Base-by-base conservation (phyloP, 2,888 invertebrate species). In the Metopia argyrocephala region DNA sequence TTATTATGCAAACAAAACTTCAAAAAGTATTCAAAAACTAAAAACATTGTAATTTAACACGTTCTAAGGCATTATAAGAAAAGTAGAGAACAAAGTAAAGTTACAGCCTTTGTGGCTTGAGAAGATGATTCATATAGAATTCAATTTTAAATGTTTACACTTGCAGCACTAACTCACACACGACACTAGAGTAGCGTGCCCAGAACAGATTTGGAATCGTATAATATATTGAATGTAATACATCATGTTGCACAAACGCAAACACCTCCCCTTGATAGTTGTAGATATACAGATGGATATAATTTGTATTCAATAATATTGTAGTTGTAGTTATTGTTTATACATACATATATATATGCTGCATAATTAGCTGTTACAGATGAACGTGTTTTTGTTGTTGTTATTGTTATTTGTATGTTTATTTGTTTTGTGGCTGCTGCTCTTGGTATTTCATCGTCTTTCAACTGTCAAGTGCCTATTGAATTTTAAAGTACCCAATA, bases 391-490 rank as follows among this genome's bases (percentile, higher is more conserved):
- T 64, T 64, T 82, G 76, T 57, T 75, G 61, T 64, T 78, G 20
- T 31, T 64, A 23, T n/a, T 38, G 21, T 27, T 68, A 48, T n/a
- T 38, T 62, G 56, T 48, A 18, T 38, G 15, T 12, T 28, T 76
- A 50, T 56, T 52, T 15, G 3, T 69, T 38, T 48, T 27, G 69
- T 38, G 27, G 64, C 45, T 64, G 65, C 61, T 65, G 76, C 74
- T 78, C 46, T 74, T 23, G 70, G 56, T 66, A 76, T 81, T 70
- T 81, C 78, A 78, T 70, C 78, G 78, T 70, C 66, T 70, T 75
- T 81, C 74, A 78, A 78, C 78, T 81, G 81, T 81, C 81, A 81
- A 81, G 78, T 81, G 75, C 76, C 74, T 81, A 66, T 38, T 50
- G 76, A 31, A n/a, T 50, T 38, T 50, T 28, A 61, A 71, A 76